Evolutionary conservation across 2,797 vertebrate species (phyloP), one percentile per base, ranked within the genome.

Genomic region (Rachycentron canadum): DNA sequence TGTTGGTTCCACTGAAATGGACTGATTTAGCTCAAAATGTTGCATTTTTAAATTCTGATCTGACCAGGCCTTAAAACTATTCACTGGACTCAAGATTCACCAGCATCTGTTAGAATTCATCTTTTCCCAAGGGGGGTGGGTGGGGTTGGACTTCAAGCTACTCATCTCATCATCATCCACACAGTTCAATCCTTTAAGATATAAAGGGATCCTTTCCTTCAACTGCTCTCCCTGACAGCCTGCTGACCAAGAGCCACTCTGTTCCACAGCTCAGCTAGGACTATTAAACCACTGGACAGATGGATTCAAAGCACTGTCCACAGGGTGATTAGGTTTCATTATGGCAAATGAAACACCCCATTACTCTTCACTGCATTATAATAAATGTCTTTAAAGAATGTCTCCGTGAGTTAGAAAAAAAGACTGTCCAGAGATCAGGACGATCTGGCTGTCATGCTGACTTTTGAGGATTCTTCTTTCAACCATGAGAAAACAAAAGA

Each of bases 331-430:
- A 86, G 65, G 84, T 91, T 93, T 92, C 90, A 94, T 91, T 87
- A 91, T 86, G 82, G 66, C 84, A 91, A 94, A 93, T 92, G 88
- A 93, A 94, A 93, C 91, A 94, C 88, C 70, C 86, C 91, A 92
- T 93, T 90, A 93, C 86, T 69, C 79, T 92, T 92, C 83, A 92
- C 77, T 83, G 79, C 86, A 73, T 62, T 84, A 86, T 84, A 89
- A 90, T 89, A 94, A 92, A 91, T 86, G 87, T 87, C 86, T 92
- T 76, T 61, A 80, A 92, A 88, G 81, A 90, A 91, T 82, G 82
- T 76, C 58, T 70, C 34, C 66, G 53, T 59, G 52, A 77, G 76
- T 77, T 7, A 36, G 60, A 38, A 45, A 78, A 73, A 69, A 47
- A 49, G 5, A 79, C 45, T 34, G 63, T 73, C 78, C 66, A 73